Conservation (phyloP, 2,113 vertebrate genomes). For the Tonatia bakeri region DNA sequence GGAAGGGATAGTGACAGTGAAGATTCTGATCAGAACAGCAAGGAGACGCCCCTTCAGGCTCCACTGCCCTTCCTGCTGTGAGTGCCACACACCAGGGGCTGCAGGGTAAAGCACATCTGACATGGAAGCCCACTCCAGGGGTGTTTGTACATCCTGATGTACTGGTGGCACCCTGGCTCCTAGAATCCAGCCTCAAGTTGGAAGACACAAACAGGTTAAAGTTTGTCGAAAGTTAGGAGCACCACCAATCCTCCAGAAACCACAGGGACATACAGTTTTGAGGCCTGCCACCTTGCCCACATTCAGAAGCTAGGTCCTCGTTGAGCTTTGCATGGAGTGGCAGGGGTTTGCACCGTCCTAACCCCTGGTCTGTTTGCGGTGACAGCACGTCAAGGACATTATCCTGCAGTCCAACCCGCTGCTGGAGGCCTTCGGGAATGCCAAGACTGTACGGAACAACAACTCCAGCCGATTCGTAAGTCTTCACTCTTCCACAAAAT, state of each 20-base stretch:
- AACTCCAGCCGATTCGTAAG: conserved; percentile 99
- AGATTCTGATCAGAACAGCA: background rate
- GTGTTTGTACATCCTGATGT: background rate
- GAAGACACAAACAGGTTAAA: background rate
- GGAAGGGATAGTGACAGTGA: background rate
- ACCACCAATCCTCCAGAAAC: background rate
- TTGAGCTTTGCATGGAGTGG: fast-evolving
- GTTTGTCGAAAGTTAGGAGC: background rate
- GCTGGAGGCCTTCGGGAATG: conserved; percentile 96
- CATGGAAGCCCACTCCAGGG: background rate
- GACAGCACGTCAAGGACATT: conserved; percentile 97
- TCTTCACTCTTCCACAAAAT: background rate
- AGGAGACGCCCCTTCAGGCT: background rate
- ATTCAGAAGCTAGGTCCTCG: background rate
- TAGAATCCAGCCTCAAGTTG: background rate
- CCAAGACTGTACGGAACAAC: conserved; percentile 98
- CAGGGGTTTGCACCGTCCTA: background rate
- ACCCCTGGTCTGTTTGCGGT: background rate
- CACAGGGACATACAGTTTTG: too few species aligned
- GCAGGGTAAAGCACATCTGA: background rate
- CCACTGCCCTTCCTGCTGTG: background rate
- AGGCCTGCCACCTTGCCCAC: background rate
- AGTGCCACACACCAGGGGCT: background rate
- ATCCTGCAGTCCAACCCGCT: conserved; percentile 98
- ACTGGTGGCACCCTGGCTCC: background rate